Conservation (phyloP, 2,113 vertebrate genomes). For the Cinclus cinclus region DNA sequence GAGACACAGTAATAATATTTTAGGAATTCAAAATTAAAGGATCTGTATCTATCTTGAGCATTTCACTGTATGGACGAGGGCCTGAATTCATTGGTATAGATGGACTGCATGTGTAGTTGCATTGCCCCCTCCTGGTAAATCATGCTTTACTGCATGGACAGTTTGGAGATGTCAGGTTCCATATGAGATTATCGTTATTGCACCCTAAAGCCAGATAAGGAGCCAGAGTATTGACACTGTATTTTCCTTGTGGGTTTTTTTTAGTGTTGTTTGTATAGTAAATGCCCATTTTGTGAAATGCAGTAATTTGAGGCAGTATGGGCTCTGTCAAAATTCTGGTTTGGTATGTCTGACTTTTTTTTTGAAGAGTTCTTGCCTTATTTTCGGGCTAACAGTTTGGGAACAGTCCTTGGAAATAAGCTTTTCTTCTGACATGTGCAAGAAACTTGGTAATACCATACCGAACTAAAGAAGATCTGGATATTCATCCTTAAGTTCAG, state of each 20-base stretch:
- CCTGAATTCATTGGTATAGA: neutral
- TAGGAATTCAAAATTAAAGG: neutral
- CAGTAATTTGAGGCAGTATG: neutral
- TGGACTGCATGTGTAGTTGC: conserved; percentile 3
- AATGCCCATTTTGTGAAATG: neutral
- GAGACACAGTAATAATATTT: neutral
- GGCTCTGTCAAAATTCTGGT: neutral
- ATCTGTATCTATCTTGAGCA: neutral
- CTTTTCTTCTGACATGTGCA: neutral
- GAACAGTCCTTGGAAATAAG: neutral
- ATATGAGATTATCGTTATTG: neutral
- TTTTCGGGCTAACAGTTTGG: neutral
- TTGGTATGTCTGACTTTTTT: neutral
- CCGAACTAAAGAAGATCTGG: neutral
- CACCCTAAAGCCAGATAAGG: neutral
- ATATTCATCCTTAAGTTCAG: neutral
- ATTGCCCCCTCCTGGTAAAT: conserved; percentile 66
- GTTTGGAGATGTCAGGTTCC: neutral
- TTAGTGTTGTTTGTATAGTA: neutral
- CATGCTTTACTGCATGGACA: neutral
- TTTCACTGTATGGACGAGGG: neutral
- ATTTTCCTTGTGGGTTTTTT: neutral
- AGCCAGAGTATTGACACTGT: neutral
- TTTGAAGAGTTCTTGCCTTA: neutral
- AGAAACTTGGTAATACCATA: neutral